Percentiles rank a stretch among this genome's conserved stretches.
phyloP scores from a whole-genome alignment of 1,140 invertebrate genomes.

The Pseudomyrmex gracilis region DNA sequence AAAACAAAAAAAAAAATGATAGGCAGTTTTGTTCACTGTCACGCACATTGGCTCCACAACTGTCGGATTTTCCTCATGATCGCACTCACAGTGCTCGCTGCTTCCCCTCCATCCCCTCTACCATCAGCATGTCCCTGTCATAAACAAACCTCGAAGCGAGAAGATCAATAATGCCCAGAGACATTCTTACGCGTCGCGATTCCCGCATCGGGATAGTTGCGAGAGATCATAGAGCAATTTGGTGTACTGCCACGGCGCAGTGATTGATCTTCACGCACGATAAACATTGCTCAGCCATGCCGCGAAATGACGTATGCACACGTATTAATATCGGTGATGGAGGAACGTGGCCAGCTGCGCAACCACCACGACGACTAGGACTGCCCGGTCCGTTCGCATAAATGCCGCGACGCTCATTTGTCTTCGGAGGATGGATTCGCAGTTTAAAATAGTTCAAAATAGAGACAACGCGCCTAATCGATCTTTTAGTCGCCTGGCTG shows the following conservation, averaged over 20 bases:
- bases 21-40: slow-evolving; percentile 43
- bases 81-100: slow-evolving; percentile 20
- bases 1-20: slow-evolving; percentile 43
- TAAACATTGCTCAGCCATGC: slow-evolving; percentile 80
- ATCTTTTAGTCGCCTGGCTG: slow-evolving; percentile 71
- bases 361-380: slow-evolving; percentile 67
- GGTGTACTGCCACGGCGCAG: slow-evolving; percentile 66
- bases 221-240: slow-evolving; percentile 73
- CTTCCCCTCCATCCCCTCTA: not conserved
- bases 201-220: slow-evolving; percentile 40
- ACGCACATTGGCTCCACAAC: slow-evolving; percentile 55
- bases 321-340: slow-evolving; percentile 81
- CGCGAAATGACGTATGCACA: slow-evolving; percentile 80
- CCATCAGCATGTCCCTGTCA: slow-evolving; percentile 50
- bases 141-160: slow-evolving; percentile 58
- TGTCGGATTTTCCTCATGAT: slow-evolving; percentile 62
- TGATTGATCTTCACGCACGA: slow-evolving; percentile 81
- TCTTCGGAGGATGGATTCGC: slow-evolving; percentile 80
- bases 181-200: slow-evolving; percentile 53
- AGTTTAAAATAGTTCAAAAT: slow-evolving; percentile 80
- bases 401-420: slow-evolving; percentile 81
- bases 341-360: slow-evolving; percentile 80
- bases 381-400: slow-evolving; percentile 70
- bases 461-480: slow-evolving; percentile 78
- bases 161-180: slow-evolving; percentile 58